Percentiles rank a stretch among this genome's conserved stretches.
These are phyloP conservation scores for Asarcornis scutulata DNA, from an alignment of 2,113 vertebrate genomes.

Conservation along the genomic window DNA sequence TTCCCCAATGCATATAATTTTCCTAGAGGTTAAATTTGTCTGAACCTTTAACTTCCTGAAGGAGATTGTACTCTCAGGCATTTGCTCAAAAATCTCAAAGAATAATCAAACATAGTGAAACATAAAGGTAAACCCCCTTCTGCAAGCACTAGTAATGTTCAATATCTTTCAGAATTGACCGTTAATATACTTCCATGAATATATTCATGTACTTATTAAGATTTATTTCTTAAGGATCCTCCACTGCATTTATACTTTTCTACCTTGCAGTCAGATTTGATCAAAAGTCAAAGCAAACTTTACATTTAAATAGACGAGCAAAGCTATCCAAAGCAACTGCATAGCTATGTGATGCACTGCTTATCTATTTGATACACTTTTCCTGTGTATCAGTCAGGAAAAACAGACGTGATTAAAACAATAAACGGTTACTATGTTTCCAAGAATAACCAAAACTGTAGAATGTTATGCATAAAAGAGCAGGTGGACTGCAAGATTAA, in stretches of 20 bases:
- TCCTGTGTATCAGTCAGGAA: conserved; percentile 74
- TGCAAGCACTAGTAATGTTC: neutral
- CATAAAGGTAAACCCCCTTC: neutral
- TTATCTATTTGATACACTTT: conserved; percentile 74
- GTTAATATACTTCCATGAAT: neutral
- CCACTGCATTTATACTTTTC: neutral
- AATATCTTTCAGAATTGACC: neutral
- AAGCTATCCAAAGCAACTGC: neutral
- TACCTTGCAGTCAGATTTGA: neutral
- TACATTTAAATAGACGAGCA: neutral
- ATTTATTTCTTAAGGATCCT: neutral
- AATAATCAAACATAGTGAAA: neutral
- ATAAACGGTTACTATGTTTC: conserved; percentile 50
- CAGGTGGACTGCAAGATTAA: conserved; percentile 64
- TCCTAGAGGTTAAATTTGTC: neutral
- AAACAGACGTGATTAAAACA: conserved; percentile 71
- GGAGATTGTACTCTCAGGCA: neutral
- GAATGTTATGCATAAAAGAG: neutral
- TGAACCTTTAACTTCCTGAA: neutral
- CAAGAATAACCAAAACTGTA: conserved; percentile 68
- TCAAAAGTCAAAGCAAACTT: neutral
- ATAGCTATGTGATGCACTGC: conserved; percentile 49
- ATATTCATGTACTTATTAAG: neutral
- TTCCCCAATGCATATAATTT: neutral
- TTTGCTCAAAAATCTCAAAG: neutral